These are phyloP conservation scores for Phoxinus dragarum DNA, from an alignment of 2,797 vertebrate genomes.

Conservation along the genomic window DNA sequence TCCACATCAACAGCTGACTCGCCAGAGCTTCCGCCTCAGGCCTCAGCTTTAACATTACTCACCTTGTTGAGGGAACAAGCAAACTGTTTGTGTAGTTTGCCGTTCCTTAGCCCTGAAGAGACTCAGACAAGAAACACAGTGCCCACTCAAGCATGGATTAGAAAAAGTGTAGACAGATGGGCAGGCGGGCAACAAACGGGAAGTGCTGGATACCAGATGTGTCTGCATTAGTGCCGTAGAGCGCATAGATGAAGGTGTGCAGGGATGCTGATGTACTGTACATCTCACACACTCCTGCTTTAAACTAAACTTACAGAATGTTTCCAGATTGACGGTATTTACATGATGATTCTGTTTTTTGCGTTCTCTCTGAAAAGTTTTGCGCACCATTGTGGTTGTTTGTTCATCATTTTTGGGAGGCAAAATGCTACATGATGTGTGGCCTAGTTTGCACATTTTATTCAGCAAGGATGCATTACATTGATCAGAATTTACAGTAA, in stretches of 20 bases:
- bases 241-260: slow-evolving; percentile 48
- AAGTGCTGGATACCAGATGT: slow-evolving; percentile 52
- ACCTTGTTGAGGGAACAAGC: slow-evolving; percentile 56
- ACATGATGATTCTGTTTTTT: slow-evolving; percentile 18
- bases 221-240: slow-evolving; percentile 38
- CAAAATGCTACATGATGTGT: not conserved
- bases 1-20: slow-evolving; percentile 26
- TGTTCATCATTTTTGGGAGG: not conserved
- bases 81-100: not conserved
- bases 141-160: slow-evolving; percentile 45
- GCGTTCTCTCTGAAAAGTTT: not conserved
- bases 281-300: not conserved
- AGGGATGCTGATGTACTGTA: slow-evolving; percentile 41
- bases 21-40: slow-evolving; percentile 61
- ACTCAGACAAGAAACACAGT: not conserved
- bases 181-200: slow-evolving; percentile 55
- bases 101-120: slow-evolving; percentile 19
- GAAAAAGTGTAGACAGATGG: slow-evolving; percentile 62
- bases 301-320: not conserved
- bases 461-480: too few species aligned
- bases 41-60: slow-evolving; percentile 64
- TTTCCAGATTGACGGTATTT: slow-evolving; percentile 44
- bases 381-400: slow-evolving; percentile 11
- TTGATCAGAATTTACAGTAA: too few species aligned
- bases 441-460: slow-evolving; percentile 4